A percentile compares a stretch with the other conserved stretches of the same genome.
Evolutionary conservation across 2,888 invertebrate species (phyloP).

Genomic region (Plagiodera versicolora): DNA sequence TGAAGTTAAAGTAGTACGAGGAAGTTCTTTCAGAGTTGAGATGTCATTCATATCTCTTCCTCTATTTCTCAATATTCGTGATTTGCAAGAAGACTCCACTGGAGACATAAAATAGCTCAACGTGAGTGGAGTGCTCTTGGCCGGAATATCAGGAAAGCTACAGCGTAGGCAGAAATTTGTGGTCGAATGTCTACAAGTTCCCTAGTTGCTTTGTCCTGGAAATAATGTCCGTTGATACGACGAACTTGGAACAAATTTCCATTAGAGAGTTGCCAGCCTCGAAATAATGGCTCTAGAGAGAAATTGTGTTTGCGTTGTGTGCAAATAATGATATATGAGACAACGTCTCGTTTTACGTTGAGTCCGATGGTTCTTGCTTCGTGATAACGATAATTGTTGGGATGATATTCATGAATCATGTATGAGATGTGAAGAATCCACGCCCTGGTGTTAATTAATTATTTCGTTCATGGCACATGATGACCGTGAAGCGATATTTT

Average conservation of each 20-base stretch:
- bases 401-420: no score
- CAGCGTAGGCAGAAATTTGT: constrained; percentile 19
- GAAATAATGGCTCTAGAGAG: constrained; percentile 7
- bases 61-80: no score
- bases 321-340: background rate
- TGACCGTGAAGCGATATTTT: no score
- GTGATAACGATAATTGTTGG: background rate
- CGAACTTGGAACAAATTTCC: constrained; percentile 13
- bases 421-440: no score
- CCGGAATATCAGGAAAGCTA: constrained; percentile 13
- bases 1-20: no score
- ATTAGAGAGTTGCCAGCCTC: constrained; percentile 7
- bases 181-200: constrained; percentile 24
- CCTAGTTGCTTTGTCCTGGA: constrained; percentile 24
- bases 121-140: constrained; percentile 9
- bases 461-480: no score
- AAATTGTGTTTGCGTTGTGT: constrained; percentile 6
- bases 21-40: no score
- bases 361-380: background rate
- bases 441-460: no score
- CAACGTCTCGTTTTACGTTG: background rate
- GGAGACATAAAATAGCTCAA: constrained; percentile 17
- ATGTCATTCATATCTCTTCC: no score
- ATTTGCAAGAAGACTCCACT: constrained; percentile 3
- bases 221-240: constrained; percentile 19